These are phyloP conservation scores for Monomorium pharaonis DNA, from an alignment of 1,140 invertebrate genomes.

Conservation along the genomic window DNA sequence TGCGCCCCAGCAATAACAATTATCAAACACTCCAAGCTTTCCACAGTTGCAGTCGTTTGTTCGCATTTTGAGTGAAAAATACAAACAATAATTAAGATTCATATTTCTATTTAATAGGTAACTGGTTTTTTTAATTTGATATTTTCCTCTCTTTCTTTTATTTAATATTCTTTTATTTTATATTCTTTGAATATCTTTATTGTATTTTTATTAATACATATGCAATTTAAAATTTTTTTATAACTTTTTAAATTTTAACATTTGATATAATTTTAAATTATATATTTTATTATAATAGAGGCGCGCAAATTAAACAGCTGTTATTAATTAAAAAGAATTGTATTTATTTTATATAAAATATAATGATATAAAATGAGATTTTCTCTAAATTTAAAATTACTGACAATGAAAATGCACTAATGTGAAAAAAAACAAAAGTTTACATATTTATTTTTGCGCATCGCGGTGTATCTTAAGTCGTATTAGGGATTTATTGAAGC, in stretches of 20 bases:
- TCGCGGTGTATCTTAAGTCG: slow-evolving; percentile 31
- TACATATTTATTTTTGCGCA: neutral
- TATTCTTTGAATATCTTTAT: neutral
- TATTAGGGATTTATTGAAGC: slow-evolving; percentile 76
- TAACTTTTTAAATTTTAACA: neutral
- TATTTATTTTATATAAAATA: neutral
- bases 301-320: neutral
- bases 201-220: neutral
- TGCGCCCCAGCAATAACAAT: slow-evolving; percentile 22
- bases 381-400: neutral
- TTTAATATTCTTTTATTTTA: neutral
- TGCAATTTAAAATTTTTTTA: neutral
- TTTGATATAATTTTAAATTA: neutral
- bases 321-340: neutral
- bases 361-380: neutral
- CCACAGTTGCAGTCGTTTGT: neutral
- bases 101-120: neutral
- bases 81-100: neutral
- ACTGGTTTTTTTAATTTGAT: neutral
- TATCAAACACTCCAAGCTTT: slow-evolving; percentile 26
- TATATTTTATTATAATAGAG: neutral
- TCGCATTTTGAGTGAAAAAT: slow-evolving; percentile 1
- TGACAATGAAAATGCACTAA: neutral
- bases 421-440: neutral
- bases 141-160: neutral